Evolutionary conservation across 2,888 invertebrate species (phyloP).

Genomic region (Gandaritis pyraliata): DNA sequence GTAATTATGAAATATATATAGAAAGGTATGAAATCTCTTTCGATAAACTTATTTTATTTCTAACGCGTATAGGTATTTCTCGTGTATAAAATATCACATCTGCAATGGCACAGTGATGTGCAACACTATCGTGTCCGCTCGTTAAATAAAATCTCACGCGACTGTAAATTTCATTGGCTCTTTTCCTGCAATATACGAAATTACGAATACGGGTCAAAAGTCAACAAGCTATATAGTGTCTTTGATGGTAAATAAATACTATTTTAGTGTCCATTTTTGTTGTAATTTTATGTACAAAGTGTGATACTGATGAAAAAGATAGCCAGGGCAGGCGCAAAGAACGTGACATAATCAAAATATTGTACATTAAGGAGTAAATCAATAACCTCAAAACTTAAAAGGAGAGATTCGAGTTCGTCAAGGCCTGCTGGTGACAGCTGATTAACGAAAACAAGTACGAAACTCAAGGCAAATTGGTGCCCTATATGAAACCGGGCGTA

Average conservation of each 20-base stretch:
- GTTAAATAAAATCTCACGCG: slow-evolving; percentile 22
- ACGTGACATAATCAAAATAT: neutral
- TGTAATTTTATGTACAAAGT: neutral
- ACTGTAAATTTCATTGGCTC: slow-evolving; percentile 7
- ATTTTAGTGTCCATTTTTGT: neutral
- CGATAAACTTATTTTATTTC: slow-evolving; percentile 4
- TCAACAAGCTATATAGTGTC: slow-evolving; percentile 10
- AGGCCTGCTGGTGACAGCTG: slow-evolving; percentile 24
- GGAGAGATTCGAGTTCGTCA: slow-evolving; percentile 19
- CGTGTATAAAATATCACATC: slow-evolving; percentile 21
- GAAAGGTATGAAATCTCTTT: neutral
- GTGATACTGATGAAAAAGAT: neutral
- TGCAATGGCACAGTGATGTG: slow-evolving; percentile 17
- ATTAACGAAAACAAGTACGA: slow-evolving; percentile 37
- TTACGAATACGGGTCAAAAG: slow-evolving; percentile 6
- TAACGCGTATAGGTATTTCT: neutral
- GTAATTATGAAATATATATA: too few relatives aligned
- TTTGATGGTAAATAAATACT: neutral
- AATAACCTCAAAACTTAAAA: slow-evolving; percentile 32
- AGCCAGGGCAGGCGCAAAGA: neutral
- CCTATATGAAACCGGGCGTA: slow-evolving; percentile 28
- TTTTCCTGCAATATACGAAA: slow-evolving; percentile 14
- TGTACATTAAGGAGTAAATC: neutral
- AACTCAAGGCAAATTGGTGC: slow-evolving; percentile 36
- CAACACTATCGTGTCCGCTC: slow-evolving; percentile 6